These are phyloP conservation scores for Lytechinus pictus DNA, from an alignment of 35 echinoderm and acorn worm species.

Conservation along the genomic window DNA sequence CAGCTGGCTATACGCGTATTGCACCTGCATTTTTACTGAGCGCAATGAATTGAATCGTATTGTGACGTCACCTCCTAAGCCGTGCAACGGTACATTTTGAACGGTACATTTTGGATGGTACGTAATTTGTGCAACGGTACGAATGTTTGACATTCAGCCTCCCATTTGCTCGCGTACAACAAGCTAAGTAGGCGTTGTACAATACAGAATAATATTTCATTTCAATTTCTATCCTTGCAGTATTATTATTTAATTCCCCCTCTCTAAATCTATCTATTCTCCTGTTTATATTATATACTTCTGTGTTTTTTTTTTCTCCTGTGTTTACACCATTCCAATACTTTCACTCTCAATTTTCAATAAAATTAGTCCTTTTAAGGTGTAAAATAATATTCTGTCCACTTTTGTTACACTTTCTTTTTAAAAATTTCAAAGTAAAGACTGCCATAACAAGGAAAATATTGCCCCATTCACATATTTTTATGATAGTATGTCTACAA, in stretches of 20 bases:
- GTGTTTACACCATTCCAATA: background rate
- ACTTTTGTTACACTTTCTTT: background rate
- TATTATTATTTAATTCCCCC: background rate
- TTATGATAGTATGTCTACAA: no score
- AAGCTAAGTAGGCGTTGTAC: background rate
- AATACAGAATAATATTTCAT: background rate
- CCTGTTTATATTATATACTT: background rate
- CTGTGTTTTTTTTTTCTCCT: background rate
- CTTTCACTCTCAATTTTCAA: background rate
- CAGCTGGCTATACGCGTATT: no score
- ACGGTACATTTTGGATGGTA: no score
- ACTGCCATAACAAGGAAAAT: no score
- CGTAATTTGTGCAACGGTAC: no score
- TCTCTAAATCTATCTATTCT: background rate
- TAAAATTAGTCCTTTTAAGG: background rate
- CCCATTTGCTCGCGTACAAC: no score
- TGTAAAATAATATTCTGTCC: background rate
- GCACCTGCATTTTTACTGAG: no score
- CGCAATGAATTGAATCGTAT: no score
- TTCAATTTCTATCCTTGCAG: background rate
- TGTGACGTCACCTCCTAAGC: no score
- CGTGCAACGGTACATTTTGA: no score
- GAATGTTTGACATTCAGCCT: no score
- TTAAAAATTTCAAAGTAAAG: background rate
- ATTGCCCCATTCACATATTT: no score